Base-by-base conservation (phyloP, 2,888 invertebrate species). In the Steinernema hermaphroditum region DNA sequence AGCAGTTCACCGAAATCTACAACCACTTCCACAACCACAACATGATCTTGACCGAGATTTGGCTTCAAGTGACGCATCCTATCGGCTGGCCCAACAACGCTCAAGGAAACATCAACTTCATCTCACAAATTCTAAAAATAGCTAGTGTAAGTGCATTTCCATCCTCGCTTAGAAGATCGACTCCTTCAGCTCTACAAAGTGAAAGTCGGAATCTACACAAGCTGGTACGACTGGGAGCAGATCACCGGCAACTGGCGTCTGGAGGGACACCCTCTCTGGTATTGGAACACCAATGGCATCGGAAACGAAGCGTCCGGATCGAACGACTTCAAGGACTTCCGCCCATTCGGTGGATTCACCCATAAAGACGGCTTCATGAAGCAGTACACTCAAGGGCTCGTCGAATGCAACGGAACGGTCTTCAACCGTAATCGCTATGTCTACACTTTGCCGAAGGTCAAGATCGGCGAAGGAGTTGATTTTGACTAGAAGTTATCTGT, bases 11-110 rank as follows among this genome's bases (percentile, higher is more conserved):
- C 16, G 46, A 46, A 4, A 19, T 46, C 46, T 9, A 9, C 46
- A 6, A 46, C 6, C 2, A 4, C 46, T n/a, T 46, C 19, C 4
- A 6, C 16, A 16, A 6, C 19, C 2, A 16, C 16, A 19, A 19
- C 16, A 6, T 46, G 9, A 4, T 46, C 19, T 4, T 81, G 71
- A 69, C 78, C 41, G 62, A 77, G n/a, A 44, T 80, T 24, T 81
- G 81, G 81, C 73, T 75, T 2, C 74, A 78, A 74, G 81, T 81
- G 19, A 81, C 81, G 6, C 77, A 77, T 24, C 81, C 81, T 37
- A 74, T 77, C 75, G 80, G 77, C 74, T 81, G 81, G 81, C 70
- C 71, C 49, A 49, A 37, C 69, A 76, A 62, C 50, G 37, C 69
- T 8, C 71, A 27, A 9, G 49, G 68, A 69, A 80, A 81, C 76